These are phyloP conservation scores for Neoseiulus cucumeris DNA, from an alignment of 1,140 invertebrate species.

Conservation along the genomic window DNA sequence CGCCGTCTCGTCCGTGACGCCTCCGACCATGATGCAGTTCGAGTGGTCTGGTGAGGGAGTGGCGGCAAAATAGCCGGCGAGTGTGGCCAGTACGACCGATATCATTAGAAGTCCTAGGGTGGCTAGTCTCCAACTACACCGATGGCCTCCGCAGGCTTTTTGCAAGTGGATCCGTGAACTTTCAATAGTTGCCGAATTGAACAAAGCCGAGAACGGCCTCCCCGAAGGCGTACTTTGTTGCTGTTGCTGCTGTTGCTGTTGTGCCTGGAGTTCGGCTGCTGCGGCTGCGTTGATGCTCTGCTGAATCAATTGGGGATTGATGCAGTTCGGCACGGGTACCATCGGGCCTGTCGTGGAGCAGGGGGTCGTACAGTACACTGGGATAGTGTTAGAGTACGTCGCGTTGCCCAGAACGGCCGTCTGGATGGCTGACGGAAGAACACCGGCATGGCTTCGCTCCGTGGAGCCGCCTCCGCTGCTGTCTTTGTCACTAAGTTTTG, in stretches of 20 bases:
- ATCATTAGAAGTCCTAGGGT: slow-evolving; percentile 63
- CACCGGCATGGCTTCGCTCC: slow-evolving; percentile 10
- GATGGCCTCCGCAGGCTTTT: slow-evolving; percentile 52
- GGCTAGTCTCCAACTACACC: slow-evolving; percentile 72
- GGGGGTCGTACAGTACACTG: slow-evolving; percentile 18
- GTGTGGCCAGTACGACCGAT: slow-evolving; percentile 51
- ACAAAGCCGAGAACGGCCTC: slow-evolving; percentile 14
- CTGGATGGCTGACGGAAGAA: background rate
- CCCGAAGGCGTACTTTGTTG: slow-evolving; percentile 9
- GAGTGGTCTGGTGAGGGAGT: slow-evolving; percentile 21
- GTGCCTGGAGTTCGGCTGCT: slow-evolving; percentile 1
- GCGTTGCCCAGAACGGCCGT: slow-evolving; percentile 15
- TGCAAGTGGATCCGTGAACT: slow-evolving; percentile 56
- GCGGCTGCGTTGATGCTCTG: slow-evolving; percentile 6
- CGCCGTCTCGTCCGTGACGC: background rate
- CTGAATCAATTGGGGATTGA: slow-evolving; percentile 20
- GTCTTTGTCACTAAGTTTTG: slow-evolving; percentile 14
- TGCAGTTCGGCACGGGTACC: slow-evolving; percentile 19
- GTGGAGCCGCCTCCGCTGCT: slow-evolving; percentile 12
- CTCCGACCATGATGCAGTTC: slow-evolving; percentile 4
- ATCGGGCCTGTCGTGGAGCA: slow-evolving; percentile 20
- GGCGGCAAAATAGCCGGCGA: slow-evolving; percentile 71
- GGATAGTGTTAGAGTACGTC: slow-evolving; percentile 18
- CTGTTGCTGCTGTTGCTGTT: slow-evolving; percentile 9
- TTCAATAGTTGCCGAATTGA: slow-evolving; percentile 16